Conservation (phyloP, 2,888 invertebrate species). For the Coelinius sp. region DNA sequence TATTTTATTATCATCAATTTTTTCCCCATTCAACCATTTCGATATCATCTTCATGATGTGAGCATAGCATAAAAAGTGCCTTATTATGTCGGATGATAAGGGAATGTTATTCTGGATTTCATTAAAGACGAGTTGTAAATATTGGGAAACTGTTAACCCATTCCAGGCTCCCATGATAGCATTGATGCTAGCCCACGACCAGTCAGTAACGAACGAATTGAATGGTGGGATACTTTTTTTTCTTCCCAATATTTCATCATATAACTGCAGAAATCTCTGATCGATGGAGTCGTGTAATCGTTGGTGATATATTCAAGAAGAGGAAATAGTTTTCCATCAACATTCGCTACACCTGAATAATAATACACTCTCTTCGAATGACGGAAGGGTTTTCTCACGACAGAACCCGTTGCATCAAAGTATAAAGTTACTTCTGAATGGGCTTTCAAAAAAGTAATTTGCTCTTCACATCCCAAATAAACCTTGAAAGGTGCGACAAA, state of each 20-base stretch:
- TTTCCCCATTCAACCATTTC: neutral
- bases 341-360: constrained; percentile 27
- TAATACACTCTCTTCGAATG: constrained; percentile 32
- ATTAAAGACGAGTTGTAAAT: constrained; percentile 20
- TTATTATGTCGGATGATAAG: neutral
- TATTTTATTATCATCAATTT: neutral
- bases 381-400: constrained; percentile 15
- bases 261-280: constrained; percentile 20
- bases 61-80: neutral
- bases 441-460: constrained; percentile 27
- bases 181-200: constrained; percentile 38
- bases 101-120: neutral
- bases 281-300: constrained; percentile 14
- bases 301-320: constrained; percentile 34
- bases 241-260: constrained; percentile 23
- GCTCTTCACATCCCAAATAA: constrained; percentile 19
- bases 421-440: constrained; percentile 15
- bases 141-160: constrained; percentile 26
- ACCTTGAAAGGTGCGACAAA: constrained; percentile 35
- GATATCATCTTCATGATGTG: neutral
- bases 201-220: constrained; percentile 26
- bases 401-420: constrained; percentile 32
- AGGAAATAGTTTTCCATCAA: constrained; percentile 12
- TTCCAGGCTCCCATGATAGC: constrained; percentile 37
- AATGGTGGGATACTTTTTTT: constrained; percentile 28